phyloP scores from a whole-genome alignment of 2,888 invertebrate species.

The Eremobia ochroleuca region DNA sequence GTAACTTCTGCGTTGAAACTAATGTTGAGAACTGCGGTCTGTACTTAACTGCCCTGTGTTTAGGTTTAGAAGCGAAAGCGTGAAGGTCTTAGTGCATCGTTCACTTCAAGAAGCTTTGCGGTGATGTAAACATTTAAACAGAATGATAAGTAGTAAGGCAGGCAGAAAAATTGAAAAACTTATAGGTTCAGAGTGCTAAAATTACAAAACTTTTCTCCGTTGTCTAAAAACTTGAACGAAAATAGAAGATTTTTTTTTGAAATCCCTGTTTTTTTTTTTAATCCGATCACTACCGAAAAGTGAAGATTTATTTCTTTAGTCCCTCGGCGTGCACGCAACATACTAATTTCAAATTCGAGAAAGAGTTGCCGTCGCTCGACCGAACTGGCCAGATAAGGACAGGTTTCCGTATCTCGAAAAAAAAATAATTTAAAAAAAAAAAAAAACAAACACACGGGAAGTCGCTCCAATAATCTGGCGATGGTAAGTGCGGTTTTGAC shows the following conservation, averaged over 20 bases:
- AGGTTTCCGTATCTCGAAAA: conserved; percentile 87
- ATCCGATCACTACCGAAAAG: conserved; percentile 46
- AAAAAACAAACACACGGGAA: conserved; percentile 85
- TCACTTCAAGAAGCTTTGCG: neutral
- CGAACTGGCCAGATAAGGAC: conserved; percentile 85
- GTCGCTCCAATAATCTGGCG: conserved; percentile 88
- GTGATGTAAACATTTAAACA: neutral
- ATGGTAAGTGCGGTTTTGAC: conserved; percentile 90
- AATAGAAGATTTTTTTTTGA: neutral
- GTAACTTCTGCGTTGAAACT: neutral
- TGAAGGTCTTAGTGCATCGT: neutral
- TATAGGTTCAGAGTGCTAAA: neutral
- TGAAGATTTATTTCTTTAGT: conserved; percentile 65
- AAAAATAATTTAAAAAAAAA: conserved; percentile 79
- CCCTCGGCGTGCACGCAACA: conserved; percentile 73
- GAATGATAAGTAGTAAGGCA: neutral
- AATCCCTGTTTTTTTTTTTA: neutral
- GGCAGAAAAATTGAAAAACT: neutral
- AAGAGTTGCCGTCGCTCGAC: conserved; percentile 79
- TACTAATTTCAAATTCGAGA: conserved; percentile 82
- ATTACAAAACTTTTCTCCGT: neutral
- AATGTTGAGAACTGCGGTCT: neutral
- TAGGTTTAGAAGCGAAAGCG: neutral
- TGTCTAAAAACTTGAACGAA: neutral
- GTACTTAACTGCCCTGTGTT: neutral